Conservation (phyloP, 2,797 vertebrate species). For the Propithecus perrieri region DNA sequence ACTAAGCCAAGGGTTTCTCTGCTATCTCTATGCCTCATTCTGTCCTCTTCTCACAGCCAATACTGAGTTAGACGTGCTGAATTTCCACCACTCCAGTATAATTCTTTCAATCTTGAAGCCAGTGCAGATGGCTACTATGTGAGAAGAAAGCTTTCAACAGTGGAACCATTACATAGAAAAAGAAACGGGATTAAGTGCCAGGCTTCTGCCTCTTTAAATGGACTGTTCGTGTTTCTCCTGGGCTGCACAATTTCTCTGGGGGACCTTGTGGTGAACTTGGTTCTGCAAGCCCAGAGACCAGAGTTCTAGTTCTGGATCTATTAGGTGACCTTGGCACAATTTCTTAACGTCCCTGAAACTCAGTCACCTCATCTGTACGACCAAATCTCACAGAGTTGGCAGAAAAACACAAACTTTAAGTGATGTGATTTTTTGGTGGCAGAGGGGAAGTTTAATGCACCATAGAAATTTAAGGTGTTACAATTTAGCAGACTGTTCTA, state of each 20-base stretch:
- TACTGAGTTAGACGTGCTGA: no score
- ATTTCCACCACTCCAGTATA: not conserved
- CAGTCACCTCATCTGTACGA: not conserved
- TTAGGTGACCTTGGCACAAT: not conserved
- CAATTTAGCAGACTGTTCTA: not conserved
- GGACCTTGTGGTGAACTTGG: not conserved
- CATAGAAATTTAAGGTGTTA: not conserved
- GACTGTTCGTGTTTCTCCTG: not conserved
- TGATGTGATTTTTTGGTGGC: not conserved
- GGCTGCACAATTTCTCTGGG: not conserved
- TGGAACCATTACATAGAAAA: not conserved
- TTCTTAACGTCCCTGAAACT: not conserved
- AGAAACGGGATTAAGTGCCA: not conserved
- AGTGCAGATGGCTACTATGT: fast-evolving
- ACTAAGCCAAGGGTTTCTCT: not conserved
- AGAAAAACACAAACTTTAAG: not conserved
- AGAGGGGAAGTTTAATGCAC: not conserved
- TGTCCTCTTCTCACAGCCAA: not conserved
- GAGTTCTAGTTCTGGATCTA: not conserved
- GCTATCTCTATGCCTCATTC: no score
- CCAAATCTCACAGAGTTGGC: not conserved
- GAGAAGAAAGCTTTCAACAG: not conserved
- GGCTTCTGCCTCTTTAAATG: not conserved
- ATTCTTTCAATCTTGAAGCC: not conserved
- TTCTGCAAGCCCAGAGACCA: not conserved